Evolutionary conservation across 2,888 invertebrate species (phyloP).

Genomic region (Parnassius mnemosyne): DNA sequence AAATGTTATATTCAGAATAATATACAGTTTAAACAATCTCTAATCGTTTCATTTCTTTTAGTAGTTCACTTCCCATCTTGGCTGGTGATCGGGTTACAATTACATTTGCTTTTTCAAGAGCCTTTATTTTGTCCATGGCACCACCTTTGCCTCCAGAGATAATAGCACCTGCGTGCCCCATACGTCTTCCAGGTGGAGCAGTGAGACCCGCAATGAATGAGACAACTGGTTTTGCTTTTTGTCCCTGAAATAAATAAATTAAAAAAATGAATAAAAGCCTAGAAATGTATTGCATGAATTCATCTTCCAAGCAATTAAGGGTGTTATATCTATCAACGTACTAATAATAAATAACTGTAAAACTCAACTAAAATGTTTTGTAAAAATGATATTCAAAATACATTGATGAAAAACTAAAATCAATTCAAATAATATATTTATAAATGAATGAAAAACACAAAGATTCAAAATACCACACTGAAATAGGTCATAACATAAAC

Average conservation of each 20-base stretch:
- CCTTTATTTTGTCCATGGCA: constrained; percentile 98
- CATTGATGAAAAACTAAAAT: background rate
- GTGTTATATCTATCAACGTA: too few relatives aligned
- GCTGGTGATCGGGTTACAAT: constrained; percentile 97
- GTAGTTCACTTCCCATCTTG: constrained; percentile 94
- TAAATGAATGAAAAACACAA: constrained; percentile 21
- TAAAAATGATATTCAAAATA: background rate
- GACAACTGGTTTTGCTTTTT: constrained; percentile 97
- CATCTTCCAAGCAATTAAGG: too few relatives aligned
- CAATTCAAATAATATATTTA: too few relatives aligned
- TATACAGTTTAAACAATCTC: constrained; percentile 75
- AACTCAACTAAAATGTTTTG: background rate
- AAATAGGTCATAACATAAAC: constrained; percentile 20
- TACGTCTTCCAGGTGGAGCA: constrained; percentile 97
- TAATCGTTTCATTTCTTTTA: constrained; percentile 93
- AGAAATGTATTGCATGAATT: too few relatives aligned
- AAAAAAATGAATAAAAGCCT: background rate
- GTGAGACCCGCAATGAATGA: constrained; percentile 99
- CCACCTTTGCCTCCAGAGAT: constrained; percentile 99
- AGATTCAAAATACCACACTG: constrained; percentile 13
- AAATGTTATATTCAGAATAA: constrained; percentile 33
- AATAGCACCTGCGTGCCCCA: constrained; percentile 99
- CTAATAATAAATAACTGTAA: too few relatives aligned
- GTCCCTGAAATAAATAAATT: constrained; percentile 82
- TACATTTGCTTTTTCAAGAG: constrained; percentile 95